Conservation (phyloP, 1,140 invertebrate species). For the Streblospio benedicti region DNA sequence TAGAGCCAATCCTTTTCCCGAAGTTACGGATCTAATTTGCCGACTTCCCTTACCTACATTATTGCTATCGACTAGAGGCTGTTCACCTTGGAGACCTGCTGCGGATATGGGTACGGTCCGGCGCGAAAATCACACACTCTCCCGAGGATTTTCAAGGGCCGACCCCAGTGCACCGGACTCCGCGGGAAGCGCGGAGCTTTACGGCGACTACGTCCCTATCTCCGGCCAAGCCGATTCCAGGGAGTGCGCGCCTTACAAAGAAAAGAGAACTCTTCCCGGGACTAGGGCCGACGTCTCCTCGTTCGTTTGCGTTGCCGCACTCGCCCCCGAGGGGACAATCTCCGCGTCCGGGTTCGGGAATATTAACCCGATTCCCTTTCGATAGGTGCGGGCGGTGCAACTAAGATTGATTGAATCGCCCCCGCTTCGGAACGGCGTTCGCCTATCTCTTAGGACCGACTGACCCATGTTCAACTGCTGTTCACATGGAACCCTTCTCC, state of each 20-base stretch:
- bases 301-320: slow-evolving; percentile 58
- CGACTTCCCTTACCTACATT: slow-evolving; percentile 71
- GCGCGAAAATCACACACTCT: slow-evolving; percentile 57
- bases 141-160: slow-evolving; percentile 69
- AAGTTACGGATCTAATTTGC: slow-evolving; percentile 74
- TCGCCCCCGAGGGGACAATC: slow-evolving; percentile 25
- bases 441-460: slow-evolving; percentile 60
- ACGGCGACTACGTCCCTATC: slow-evolving; percentile 42
- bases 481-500: slow-evolving; percentile 81
- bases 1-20: slow-evolving; percentile 70
- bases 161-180: slow-evolving; percentile 51
- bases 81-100: slow-evolving; percentile 80
- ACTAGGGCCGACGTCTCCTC: slow-evolving; percentile 62
- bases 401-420: neutral
- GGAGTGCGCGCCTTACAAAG: slow-evolving; percentile 55
- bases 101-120: slow-evolving; percentile 68
- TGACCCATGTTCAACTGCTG: slow-evolving; percentile 80
- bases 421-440: slow-evolving; percentile 40
- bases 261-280: slow-evolving; percentile 72
- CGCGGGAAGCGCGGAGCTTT: slow-evolving; percentile 46
- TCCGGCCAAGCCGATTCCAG: slow-evolving; percentile 56
- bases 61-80: slow-evolving; percentile 79
- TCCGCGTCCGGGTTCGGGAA: slow-evolving; percentile 47
- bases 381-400: slow-evolving; percentile 18
- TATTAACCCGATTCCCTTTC: slow-evolving; percentile 53